Evolutionary conservation across 2,888 invertebrate genomes (phyloP).

Genomic region (Argyra leucocephala): DNA sequence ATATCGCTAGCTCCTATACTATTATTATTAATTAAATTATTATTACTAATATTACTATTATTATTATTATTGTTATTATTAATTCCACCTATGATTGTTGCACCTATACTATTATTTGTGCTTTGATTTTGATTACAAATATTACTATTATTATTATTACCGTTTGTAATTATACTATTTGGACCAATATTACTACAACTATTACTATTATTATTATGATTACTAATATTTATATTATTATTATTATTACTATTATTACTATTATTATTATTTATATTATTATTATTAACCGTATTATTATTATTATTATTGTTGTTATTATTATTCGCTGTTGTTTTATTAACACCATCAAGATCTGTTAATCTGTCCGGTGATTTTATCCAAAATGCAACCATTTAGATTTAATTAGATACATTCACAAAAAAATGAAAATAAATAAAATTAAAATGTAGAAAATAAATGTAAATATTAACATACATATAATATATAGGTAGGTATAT

Average conservation of each 20-base stretch:
- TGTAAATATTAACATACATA: no score
- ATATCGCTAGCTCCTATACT: neutral
- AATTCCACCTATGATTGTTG: neutral
- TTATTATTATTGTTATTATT: neutral
- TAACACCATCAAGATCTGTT: constrained; percentile 6
- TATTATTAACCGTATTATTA: neutral
- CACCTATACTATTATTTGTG: neutral
- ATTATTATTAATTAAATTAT: constrained; percentile 3
- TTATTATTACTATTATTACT: neutral
- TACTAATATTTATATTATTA: neutral
- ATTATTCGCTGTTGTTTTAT: neutral
- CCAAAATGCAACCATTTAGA: constrained; percentile 4
- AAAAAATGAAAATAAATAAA: neutral
- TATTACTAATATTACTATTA: neutral
- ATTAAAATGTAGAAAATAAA: neutral
- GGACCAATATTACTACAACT: neutral
- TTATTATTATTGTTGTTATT: neutral
- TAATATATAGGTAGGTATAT: no score
- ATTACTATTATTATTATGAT: neutral
- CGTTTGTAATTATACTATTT: neutral
- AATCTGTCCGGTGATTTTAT: constrained; percentile 6
- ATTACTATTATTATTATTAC: neutral
- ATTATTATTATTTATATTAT: neutral
- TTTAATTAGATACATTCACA: neutral
- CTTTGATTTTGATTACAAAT: neutral